phyloP scores from a whole-genome alignment of 2,888 invertebrate species.

The Julus scandinavius region DNA sequence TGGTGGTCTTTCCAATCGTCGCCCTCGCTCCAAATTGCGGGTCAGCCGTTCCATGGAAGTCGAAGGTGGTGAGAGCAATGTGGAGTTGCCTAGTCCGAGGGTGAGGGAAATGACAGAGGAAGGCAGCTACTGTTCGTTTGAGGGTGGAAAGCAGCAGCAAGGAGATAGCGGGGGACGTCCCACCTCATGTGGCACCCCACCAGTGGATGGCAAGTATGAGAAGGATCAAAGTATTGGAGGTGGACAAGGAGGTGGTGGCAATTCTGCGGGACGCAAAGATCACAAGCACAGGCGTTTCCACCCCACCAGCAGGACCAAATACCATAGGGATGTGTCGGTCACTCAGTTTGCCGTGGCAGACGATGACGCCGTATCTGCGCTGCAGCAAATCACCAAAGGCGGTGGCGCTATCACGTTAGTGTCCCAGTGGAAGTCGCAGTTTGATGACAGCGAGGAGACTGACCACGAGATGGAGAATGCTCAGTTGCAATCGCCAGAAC shows the following conservation, averaged over 20 bases:
- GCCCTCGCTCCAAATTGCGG: conserved; percentile 56
- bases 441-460: conserved; percentile 93
- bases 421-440: conserved; percentile 95
- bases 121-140: conserved; percentile 58
- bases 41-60: conserved; percentile 55
- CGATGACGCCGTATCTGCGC: conserved; percentile 88
- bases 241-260: neutral
- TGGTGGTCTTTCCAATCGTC: conserved; percentile 49
- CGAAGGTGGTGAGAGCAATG: conserved; percentile 61
- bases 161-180: conserved; percentile 49
- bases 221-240: conserved; percentile 56
- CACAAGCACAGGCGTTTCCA: conserved; percentile 60
- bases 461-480: conserved; percentile 95
- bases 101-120: conserved; percentile 62
- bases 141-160: conserved; percentile 51
- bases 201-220: conserved; percentile 58
- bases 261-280: conserved; percentile 58
- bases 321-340: conserved; percentile 78
- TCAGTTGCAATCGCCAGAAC: conserved; percentile 72
- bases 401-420: conserved; percentile 83
- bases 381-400: conserved; percentile 89
- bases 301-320: conserved; percentile 58
- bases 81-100: conserved; percentile 64
- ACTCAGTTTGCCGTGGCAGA: conserved; percentile 93
- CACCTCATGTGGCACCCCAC: conserved; percentile 56